Conservation (phyloP, 2,797 vertebrate species). For the Aphelocoma californica region DNA sequence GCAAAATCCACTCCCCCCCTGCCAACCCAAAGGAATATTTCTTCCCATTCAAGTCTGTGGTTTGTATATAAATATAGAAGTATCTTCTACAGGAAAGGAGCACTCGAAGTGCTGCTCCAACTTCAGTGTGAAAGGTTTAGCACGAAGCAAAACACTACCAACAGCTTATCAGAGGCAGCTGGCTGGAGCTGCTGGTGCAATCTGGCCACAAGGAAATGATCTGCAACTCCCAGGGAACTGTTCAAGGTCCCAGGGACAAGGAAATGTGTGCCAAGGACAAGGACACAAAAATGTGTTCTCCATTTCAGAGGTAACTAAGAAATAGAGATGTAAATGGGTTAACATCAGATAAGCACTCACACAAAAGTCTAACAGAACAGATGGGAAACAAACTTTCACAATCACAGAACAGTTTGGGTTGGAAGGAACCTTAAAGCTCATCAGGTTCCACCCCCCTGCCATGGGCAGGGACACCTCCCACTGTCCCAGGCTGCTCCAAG, state of each 20-base stretch:
- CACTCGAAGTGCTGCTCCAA: not conserved
- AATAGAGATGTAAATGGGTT: not conserved
- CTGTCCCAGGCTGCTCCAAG: not conserved
- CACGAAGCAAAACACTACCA: not conserved
- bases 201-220: not conserved
- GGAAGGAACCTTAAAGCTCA: not conserved
- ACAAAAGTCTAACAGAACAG: not conserved
- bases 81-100: not conserved
- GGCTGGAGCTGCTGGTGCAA: not conserved
- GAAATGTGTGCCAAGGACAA: not conserved
- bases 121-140: not conserved
- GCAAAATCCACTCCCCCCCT: not conserved
- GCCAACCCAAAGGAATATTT: not conserved
- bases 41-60: not conserved
- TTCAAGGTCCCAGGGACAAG: not conserved
- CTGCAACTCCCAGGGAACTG: not conserved
- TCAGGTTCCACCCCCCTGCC: not conserved
- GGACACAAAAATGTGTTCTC: not conserved
- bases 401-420: not conserved
- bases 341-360: not conserved
- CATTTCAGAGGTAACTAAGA: not conserved
- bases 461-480: not conserved
- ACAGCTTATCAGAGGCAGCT: not conserved
- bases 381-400: not conserved
- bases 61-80: not conserved